Percentiles rank a stretch among this genome's conserved stretches.
phyloP scores from a whole-genome alignment of 1,140 invertebrate genomes.

The Sarcophaga peregrina region DNA sequence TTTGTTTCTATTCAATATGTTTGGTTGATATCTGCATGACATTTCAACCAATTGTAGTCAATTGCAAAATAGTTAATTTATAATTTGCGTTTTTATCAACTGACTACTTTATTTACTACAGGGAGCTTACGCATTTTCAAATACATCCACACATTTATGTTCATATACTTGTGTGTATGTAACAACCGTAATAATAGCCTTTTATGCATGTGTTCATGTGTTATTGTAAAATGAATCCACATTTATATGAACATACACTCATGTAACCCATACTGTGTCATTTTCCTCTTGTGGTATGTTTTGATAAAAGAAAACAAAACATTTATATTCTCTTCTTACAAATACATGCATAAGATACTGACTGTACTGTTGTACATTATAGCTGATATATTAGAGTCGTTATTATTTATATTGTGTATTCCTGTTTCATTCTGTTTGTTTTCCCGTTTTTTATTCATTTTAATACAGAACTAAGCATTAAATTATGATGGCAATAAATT shows the following conservation, averaged over 20 bases:
- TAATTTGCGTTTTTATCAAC: too few relatives aligned
- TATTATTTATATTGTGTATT: background rate
- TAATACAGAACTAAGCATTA: background rate
- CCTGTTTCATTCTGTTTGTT: background rate
- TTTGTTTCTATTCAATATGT: too few relatives aligned
- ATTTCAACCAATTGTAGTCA: too few relatives aligned
- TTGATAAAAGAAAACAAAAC: conserved; percentile 11
- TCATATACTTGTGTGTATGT: background rate
- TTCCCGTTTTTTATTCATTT: background rate
- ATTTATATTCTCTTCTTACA: too few relatives aligned
- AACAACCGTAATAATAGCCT: background rate
- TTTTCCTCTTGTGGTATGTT: conserved; percentile 14
- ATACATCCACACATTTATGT: too few relatives aligned
- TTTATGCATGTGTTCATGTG: background rate
- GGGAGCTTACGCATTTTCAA: background rate
- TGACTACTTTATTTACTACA: background rate
- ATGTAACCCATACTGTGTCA: conserved; percentile 9
- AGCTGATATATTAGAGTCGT: background rate
- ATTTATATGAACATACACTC: background rate
- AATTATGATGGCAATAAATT: conserved; percentile 15
- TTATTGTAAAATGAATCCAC: background rate
- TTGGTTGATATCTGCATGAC: too few relatives aligned
- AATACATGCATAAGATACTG: too few relatives aligned
- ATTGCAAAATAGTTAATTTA: too few relatives aligned
- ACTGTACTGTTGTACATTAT: too few relatives aligned